Evolutionary conservation across 2,888 invertebrate species (phyloP).

Genomic region (Epirrhoe alternata): DNA sequence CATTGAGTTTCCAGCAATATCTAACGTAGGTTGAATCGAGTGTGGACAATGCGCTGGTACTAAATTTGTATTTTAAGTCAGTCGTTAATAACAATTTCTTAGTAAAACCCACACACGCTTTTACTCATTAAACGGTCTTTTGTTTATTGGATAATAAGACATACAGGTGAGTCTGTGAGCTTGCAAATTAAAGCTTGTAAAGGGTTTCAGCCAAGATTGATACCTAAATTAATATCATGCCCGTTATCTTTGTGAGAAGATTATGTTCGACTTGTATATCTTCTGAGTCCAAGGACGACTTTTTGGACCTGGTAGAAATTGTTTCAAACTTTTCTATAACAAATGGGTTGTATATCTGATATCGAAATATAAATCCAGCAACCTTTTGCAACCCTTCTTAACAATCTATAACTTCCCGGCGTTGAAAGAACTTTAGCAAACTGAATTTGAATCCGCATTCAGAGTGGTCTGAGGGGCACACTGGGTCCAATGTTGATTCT

Average conservation of each 20-base stretch:
- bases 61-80: not conserved
- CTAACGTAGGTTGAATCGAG: not conserved
- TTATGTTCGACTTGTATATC: too few relatives aligned
- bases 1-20: conserved; percentile 3
- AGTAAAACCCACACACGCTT: not conserved
- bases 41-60: not conserved
- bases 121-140: not conserved
- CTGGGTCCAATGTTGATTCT: conserved; percentile 78
- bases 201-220: too few relatives aligned
- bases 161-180: not conserved
- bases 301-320: too few relatives aligned
- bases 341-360: conserved; percentile 30
- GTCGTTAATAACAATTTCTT: not conserved
- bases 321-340: not conserved
- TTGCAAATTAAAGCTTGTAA: not conserved
- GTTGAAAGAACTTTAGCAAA: conserved; percentile 71
- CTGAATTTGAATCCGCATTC: conserved; percentile 78
- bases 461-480: conserved; percentile 73
- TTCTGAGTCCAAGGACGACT: too few relatives aligned
- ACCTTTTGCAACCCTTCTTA: conserved; percentile 63
- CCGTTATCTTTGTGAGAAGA: too few relatives aligned
- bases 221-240: too few relatives aligned
- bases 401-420: conserved; percentile 79
- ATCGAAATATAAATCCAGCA: conserved; percentile 53
- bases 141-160: not conserved